Evolutionary conservation across 2,888 invertebrate species (phyloP).

Genomic region (Acanthosepion lycidas): DNA sequence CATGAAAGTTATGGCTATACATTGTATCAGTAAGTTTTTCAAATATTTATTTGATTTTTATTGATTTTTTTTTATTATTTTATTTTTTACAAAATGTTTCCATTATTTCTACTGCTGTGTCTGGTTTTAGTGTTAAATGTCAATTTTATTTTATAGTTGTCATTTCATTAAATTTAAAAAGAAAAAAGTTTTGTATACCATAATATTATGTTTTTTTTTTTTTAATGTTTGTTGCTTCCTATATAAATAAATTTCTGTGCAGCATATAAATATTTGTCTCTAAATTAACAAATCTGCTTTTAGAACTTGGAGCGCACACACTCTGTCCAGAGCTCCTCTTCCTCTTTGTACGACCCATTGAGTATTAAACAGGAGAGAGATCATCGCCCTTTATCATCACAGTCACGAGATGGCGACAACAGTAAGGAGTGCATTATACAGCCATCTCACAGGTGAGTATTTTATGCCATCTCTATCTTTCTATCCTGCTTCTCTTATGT

Average conservation of each 20-base stretch:
- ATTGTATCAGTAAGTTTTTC: too few relatives aligned
- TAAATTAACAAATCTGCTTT: conserved; percentile 21
- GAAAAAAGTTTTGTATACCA: too few relatives aligned
- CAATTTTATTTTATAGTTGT: too few relatives aligned
- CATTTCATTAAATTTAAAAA: too few relatives aligned
- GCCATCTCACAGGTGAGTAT: conserved; percentile 40
- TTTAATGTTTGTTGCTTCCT: not conserved
- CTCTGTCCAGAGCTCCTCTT: conserved; percentile 62
- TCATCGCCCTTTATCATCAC: conserved; percentile 63
- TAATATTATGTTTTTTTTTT: not conserved
- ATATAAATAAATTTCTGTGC: not conserved
- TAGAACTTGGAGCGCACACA: conserved; percentile 63
- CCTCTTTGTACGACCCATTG: conserved; percentile 61
- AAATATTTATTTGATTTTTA: too few relatives aligned
- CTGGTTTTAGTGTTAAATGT: too few relatives aligned
- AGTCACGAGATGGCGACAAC: conserved; percentile 67
- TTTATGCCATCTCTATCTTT: not conserved
- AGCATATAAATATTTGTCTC: not conserved
- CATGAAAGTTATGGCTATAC: too few relatives aligned
- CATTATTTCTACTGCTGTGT: too few relatives aligned
- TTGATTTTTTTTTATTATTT: too few relatives aligned
- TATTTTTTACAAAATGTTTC: too few relatives aligned
- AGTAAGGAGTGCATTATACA: conserved; percentile 58
- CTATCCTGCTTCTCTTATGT: not conserved
- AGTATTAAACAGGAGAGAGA: conserved; percentile 64